Percentiles rank a stretch among this genome's conserved stretches.
These are phyloP conservation scores for Propithecus coquereli DNA, from an alignment of 2,113 vertebrate species.

Conservation along the genomic window DNA sequence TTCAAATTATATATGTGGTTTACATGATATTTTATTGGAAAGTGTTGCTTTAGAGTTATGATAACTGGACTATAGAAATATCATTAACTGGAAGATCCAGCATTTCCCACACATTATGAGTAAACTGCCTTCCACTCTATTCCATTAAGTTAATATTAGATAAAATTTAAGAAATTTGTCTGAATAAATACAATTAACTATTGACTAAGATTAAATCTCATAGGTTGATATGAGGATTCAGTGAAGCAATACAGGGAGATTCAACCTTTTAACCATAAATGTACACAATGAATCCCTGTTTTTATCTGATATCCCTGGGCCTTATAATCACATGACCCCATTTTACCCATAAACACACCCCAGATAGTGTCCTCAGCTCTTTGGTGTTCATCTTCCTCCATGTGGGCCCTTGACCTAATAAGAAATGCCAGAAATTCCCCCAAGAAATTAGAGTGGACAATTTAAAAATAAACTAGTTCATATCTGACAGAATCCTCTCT, in stretches of 20 bases:
- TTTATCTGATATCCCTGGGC: not conserved
- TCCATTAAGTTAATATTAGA: slow-evolving; percentile 42
- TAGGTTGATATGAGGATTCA: not conserved
- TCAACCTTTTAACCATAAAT: not conserved
- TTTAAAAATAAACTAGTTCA: not conserved
- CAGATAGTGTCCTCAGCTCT: not conserved
- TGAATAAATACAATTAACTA: slow-evolving; percentile 9
- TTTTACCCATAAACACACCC: not conserved
- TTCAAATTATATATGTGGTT: not conserved
- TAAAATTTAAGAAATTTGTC: slow-evolving; percentile 6
- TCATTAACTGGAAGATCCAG: not conserved
- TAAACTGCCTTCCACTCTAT: not conserved
- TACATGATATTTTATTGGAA: not conserved
- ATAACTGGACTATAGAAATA: not conserved
- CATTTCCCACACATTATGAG: not conserved
- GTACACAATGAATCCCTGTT: not conserved
- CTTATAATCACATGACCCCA: not conserved
- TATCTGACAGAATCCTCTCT: not conserved
- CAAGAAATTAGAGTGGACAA: not conserved
- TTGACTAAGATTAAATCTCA: not conserved
- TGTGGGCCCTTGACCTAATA: not conserved
- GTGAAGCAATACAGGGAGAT: not conserved
- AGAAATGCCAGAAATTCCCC: slow-evolving; percentile 24
- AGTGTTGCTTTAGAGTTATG: not conserved
- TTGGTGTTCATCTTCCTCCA: not conserved